Base-by-base conservation (phyloP, 2,797 vertebrate genomes). In the Cossypha heuglini region DNA sequence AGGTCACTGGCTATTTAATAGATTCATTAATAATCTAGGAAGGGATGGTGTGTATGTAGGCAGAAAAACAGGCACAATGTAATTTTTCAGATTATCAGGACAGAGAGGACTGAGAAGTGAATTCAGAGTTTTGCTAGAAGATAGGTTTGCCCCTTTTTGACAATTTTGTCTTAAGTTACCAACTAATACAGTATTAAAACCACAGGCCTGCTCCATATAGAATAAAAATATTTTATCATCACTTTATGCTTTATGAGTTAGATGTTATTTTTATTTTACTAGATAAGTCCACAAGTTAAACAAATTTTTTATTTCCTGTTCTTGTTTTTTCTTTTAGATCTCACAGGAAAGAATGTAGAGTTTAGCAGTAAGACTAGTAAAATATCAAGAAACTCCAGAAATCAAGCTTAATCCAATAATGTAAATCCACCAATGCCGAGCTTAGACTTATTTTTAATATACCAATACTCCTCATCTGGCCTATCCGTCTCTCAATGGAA, bases 21-120 rank as follows among this genome's bases (percentile, higher is more conserved):
- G 75, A 90, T 74, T 93, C 85, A 95, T 96, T 94, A 95, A 95
- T 93, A 95, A 94, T 54, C 76, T 68, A 88, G 87, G 76, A 95
- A 90, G 35, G 28, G 22, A 64, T 81, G 21, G 58, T 46, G 22
- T 48, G 31, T 37, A 46, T 5, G 20, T 19, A 85, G 45, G 64
- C 49, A 92, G 90, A 24, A 87, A 94, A 92, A 82, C 11, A 79
- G 61, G 42, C 11, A 63, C 16, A 35, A 0, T 35, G 45, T 31
- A 63, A 76, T 88, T 89, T 84, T 90, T 85, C 74, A 92, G 29
- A 29, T 82, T 77, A 67, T 79, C 45, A 61, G 43, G 55, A 62
- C 80, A 78, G 37, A 84, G 20, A 82, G 31, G 13, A 86, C 26
- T 25, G 35, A 66, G 45, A 83, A 58, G 9, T 8, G 26, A 87